phyloP scores from a whole-genome alignment of 2,113 vertebrate genomes.

The Centropristis striata region DNA sequence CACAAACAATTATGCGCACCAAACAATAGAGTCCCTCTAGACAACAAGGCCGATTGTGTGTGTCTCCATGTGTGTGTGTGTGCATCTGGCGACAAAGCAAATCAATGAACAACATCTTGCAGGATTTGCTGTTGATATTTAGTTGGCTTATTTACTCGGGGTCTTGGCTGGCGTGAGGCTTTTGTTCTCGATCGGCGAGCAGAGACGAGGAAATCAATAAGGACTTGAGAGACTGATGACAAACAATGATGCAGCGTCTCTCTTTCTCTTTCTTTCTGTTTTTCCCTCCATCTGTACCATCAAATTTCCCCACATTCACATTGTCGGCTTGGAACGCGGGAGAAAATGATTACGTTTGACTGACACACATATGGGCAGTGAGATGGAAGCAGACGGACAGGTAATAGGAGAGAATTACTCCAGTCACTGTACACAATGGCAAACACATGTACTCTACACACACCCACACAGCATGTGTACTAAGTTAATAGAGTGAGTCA shows the following conservation, averaged over 20 bases:
- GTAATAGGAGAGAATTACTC: conserved; percentile 17
- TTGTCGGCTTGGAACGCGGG: background rate
- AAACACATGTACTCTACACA: conserved; percentile 57
- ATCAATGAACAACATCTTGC: conserved; percentile 74
- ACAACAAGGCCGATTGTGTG: conserved; percentile 56
- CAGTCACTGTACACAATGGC: conserved; percentile 19
- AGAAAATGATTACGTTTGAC: background rate
- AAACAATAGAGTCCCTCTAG: conserved; percentile 76
- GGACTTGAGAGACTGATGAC: conserved; percentile 29
- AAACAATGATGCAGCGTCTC: conserved; percentile 35
- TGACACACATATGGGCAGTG: background rate
- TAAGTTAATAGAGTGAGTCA: conserved; percentile 75
- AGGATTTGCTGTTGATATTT: conserved; percentile 67
- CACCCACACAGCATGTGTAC: conserved; percentile 56
- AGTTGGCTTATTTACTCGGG: conserved; percentile 53
- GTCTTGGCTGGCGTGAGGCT: conserved; percentile 43
- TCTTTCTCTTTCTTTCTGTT: background rate
- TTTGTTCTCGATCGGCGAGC: conserved; percentile 67
- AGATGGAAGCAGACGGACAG: background rate
- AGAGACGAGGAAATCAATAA: conserved; percentile 64
- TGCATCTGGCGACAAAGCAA: conserved; percentile 53
- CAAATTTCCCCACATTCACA: conserved; percentile 17
- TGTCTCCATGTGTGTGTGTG: conserved; percentile 14
- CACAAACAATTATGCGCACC: conserved; percentile 70
- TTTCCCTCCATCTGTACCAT: background rate